Base-by-base conservation (phyloP, 2,888 invertebrate species). In the Cremastinae sp. region DNA sequence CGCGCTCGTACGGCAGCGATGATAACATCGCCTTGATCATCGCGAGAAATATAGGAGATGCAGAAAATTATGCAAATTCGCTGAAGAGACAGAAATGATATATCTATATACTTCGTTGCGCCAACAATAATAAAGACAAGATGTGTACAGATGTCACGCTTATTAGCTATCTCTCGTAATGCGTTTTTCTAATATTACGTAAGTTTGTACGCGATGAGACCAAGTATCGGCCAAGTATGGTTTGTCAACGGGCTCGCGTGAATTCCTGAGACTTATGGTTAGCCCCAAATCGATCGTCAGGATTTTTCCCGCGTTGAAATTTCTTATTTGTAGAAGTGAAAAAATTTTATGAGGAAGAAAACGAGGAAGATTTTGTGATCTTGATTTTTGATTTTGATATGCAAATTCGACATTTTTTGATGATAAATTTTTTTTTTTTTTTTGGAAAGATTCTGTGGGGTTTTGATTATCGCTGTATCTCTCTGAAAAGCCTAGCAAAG, bases 401-500 rank as follows among this genome's bases (percentile, higher is more conserved):
- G n/a, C n/a, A n/a, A n/a, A n/a, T n/a, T n/a, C n/a, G n/a, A n/a
- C n/a, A n/a, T n/a, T n/a, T n/a, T n/a, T n/a, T n/a, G n/a, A n/a
- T n/a, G n/a, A n/a, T n/a, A n/a, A 8, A 2, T 39, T 39, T 9
- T 47, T 16, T 16, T 16, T 43, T n/a, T 43, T 14, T 7, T 14
- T 58, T 10, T 18, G 39, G 37, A 49, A 51, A 41, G 22, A 20
- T 8, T 45, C 20, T 39, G 7, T 18, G 18, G n/a, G n/a, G n/a
- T 39, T 20, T 12, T 14, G 39, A 4, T 10, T 49, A 37, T 39
- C 41, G n/a, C 8, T 37, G 45, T 18, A 45, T 47, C 49, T 49
- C 35, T 62, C 61, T 68, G 69, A 61, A 80, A 80, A 79, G 78
- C 79, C 74, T 62, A 70, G 73, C 66, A 73, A 62, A 76, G 72